A percentile compares a stretch with the other conserved stretches of the same genome.
phyloP scores from a whole-genome alignment of 2,888 invertebrate species.

The Fissipunctia ypsillon region DNA sequence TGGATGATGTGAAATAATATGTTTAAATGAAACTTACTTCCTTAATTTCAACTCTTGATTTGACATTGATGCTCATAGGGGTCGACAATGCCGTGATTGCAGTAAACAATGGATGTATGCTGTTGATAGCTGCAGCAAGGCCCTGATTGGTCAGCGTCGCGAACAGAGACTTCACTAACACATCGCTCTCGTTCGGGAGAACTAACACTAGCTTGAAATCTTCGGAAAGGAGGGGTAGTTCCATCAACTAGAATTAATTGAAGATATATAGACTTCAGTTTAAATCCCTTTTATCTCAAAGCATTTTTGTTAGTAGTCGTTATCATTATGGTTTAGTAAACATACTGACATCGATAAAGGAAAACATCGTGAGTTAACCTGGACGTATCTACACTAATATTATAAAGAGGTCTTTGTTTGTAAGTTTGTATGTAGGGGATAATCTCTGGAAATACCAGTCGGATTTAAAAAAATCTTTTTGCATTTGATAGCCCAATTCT shows the following conservation, averaged over 20 bases:
- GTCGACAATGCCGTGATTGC: slow-evolving; percentile 26
- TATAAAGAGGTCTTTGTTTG: too few species aligned
- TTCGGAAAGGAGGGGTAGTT: slow-evolving; percentile 60
- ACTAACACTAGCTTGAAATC: slow-evolving; percentile 67
- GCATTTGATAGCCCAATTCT: too few species aligned
- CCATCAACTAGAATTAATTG: slow-evolving; percentile 64
- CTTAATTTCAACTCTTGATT: slow-evolving; percentile 28
- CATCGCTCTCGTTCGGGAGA: slow-evolving; percentile 67
- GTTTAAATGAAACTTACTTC: slow-evolving; percentile 42
- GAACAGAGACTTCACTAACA: slow-evolving; percentile 48
- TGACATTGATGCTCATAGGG: slow-evolving; percentile 39
- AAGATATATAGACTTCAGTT: not conserved
- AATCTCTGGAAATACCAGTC: too few species aligned
- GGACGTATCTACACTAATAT: too few species aligned
- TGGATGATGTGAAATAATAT: not conserved
- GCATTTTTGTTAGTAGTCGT: not conserved
- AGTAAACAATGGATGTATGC: slow-evolving; percentile 59
- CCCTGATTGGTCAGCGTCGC: slow-evolving; percentile 47
- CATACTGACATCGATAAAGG: not conserved
- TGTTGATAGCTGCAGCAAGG: slow-evolving; percentile 47
- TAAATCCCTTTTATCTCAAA: not conserved
- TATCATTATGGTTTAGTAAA: not conserved
- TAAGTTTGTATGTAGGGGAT: too few species aligned
- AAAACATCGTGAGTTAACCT: not conserved
- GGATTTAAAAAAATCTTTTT: too few species aligned